Conservation (phyloP, 2,888 invertebrate species). For the Eucriotettix oculatus region DNA sequence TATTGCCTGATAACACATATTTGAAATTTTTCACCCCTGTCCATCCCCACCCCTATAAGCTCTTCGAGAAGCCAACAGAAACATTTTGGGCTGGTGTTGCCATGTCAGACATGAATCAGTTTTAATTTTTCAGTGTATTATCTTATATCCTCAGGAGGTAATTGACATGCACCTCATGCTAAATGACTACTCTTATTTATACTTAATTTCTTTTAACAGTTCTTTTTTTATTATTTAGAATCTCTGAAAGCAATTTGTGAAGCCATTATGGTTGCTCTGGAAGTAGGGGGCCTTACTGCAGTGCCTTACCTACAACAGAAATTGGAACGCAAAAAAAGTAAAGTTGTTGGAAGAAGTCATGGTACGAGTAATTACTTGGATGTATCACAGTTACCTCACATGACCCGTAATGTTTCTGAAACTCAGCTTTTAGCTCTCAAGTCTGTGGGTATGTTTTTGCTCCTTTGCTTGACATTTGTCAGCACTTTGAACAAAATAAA, state of each 20-base stretch:
- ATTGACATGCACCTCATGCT: too few species aligned
- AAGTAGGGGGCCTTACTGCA: slow-evolving; percentile 47
- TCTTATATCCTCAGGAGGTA: too few species aligned
- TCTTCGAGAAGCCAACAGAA: too few species aligned
- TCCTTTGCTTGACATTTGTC: background rate
- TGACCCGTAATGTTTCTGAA: slow-evolving; percentile 72
- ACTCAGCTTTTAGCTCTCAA: slow-evolving; percentile 67
- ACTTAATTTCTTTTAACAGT: background rate
- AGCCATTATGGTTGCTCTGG: slow-evolving; percentile 64
- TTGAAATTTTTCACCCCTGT: too few species aligned
- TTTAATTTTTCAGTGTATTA: too few species aligned
- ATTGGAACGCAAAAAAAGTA: slow-evolving; percentile 50
- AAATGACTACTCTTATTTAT: background rate
- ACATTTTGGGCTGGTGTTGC: too few species aligned
- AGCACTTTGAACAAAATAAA: background rate
- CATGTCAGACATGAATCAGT: too few species aligned
- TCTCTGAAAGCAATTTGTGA: slow-evolving; percentile 80
- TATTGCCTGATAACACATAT: too few species aligned
- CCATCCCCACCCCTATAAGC: too few species aligned
- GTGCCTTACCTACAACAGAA: slow-evolving; percentile 51
- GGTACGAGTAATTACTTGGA: slow-evolving; percentile 11
- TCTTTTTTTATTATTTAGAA: slow-evolving; percentile 37
- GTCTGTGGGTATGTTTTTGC: slow-evolving; percentile 42
- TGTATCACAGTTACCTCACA: slow-evolving; percentile 10
- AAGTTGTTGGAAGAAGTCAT: slow-evolving; percentile 24